Conservation (phyloP, 2,888 invertebrate genomes). For the Phortica magna region DNA sequence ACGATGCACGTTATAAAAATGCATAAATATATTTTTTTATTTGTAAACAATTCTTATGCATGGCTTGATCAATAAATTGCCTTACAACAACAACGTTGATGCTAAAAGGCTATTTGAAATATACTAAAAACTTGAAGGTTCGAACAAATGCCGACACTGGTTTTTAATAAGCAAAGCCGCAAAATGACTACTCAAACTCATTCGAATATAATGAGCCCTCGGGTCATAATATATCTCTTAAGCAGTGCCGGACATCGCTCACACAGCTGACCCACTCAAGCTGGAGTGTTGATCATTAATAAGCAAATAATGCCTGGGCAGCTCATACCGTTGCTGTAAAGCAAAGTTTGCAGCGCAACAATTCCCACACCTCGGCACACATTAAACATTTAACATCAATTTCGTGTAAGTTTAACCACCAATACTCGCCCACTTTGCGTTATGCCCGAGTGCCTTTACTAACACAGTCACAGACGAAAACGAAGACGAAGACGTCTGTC, state of each 20-base stretch:
- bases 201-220: constrained; percentile 38
- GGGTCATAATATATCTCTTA: constrained; percentile 25
- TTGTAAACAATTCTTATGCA: constrained; percentile 71
- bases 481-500: background rate
- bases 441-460: background rate
- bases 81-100: background rate
- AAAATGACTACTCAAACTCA: constrained; percentile 18
- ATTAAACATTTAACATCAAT: constrained; percentile 61
- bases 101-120: background rate
- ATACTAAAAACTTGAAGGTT: background rate
- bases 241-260: background rate
- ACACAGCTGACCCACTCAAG: constrained; percentile 12
- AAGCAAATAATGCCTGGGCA: constrained; percentile 45
- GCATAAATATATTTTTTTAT: constrained; percentile 51
- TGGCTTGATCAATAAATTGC: constrained; percentile 70
- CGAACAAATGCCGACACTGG: background rate
- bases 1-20: background rate
- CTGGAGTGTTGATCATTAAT: constrained; percentile 58
- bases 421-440: constrained; percentile 11
- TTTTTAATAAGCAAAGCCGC: constrained; percentile 7
- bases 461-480: background rate
- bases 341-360: constrained; percentile 4
- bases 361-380: constrained; percentile 11
- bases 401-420: constrained; percentile 44
- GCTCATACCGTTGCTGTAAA: background rate